Evolutionary conservation across 2,797 vertebrate species (phyloP), one percentile per base, ranked within the genome.

Genomic region (Galagoides demidoff): DNA sequence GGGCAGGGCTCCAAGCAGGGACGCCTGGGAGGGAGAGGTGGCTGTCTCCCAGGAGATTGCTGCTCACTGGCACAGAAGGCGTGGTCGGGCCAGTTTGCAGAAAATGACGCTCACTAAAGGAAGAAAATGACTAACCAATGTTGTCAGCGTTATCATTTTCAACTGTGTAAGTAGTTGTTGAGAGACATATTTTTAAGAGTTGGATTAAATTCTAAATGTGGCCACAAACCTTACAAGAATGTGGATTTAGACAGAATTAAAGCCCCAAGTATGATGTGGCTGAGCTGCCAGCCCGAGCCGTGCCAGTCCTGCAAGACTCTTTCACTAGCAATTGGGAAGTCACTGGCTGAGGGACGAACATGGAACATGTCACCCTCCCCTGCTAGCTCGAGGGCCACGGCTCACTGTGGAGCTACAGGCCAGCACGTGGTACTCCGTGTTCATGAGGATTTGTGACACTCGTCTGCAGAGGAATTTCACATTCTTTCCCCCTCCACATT

Each of bases 351-450:
- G 94, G 96, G 96, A 96, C 96, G 95, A 98, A 98, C 97, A 92
- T 45, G 92, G 96, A 97, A 96, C 97, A 97, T 96, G 98, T 97
- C 95, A 86, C 96, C 97, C 97, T 94, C 95, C 97, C 97, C 97
- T 92, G 91, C 94, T 97, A 92, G 94, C 96, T 96, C 86, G 31
- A 61, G 92, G 97, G 95, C 97, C 81, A 27, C 97, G 90, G 89
- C 97, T 96, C 97, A 92, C 97, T 95, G 96, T 70, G 88, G 98
- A 97, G 97, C 96, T 94, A 61, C 73, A 68, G 97, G 97, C 97
- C 97, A 97, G 95, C 93, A 96, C 97, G 86, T 83, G 96, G 97
- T 76, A 43, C 90, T 97, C 95, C 95, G 79, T 88, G 96, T 97
- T 97, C 97, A 96, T 94, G 92, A 79, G 82, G 95, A 93, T 98